phyloP scores from a whole-genome alignment of 2,113 vertebrate species.

The human (Homo sapiens) region GRCh38 chr5:146827001-146827500 shows the following conservation, averaged over 20 bases:
- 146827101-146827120: background rate
- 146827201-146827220: slow-evolving; percentile 6
- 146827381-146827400: background rate
- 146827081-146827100: background rate
- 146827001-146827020: background rate
- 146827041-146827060: background rate
- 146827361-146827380: background rate
- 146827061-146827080: background rate
- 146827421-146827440: background rate
- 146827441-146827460: background rate
- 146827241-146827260: slow-evolving; percentile 13
- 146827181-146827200: background rate
- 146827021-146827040: background rate
- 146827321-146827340: background rate
- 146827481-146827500: slow-evolving; percentile 14
- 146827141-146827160: background rate
- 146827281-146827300: slow-evolving; percentile 25
- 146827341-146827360: background rate
- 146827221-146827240: slow-evolving; percentile 23
- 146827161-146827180: background rate
- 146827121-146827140: background rate
- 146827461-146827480: background rate
- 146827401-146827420: background rate
- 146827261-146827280: slow-evolving; percentile 20
- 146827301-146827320: background rate